These are phyloP conservation scores for Lerema accius DNA, from an alignment of 1,140 invertebrate species.

Conservation along the genomic window DNA sequence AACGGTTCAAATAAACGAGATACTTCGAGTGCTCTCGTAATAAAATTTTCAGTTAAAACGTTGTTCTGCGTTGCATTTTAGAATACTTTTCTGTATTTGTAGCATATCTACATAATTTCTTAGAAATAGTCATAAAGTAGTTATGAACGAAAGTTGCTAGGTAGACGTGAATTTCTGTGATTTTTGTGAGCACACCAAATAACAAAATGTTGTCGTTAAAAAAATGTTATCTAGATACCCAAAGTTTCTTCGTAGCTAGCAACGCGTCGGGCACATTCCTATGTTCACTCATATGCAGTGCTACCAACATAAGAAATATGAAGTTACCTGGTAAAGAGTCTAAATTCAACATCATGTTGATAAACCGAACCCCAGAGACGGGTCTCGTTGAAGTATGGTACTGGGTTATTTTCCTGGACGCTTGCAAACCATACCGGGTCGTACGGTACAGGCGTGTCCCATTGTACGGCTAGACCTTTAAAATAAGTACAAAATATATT, in stretches of 20 bases:
- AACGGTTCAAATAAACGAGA: conserved; percentile 4
- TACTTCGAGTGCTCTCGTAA: neutral
- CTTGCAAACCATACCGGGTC: conserved; percentile 81
- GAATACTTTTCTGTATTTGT: neutral
- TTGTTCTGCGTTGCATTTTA: neutral
- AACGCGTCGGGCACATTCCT: too few relatives aligned
- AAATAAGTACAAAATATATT: conserved; percentile 10
- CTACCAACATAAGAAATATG: too few relatives aligned
- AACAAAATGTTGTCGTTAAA: too few relatives aligned
- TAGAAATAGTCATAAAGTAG: neutral
- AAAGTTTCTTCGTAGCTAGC: too few relatives aligned
- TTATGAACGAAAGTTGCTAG: too few relatives aligned
- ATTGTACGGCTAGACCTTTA: conserved; percentile 54
- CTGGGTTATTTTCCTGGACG: conserved; percentile 60
- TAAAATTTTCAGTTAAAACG: neutral
- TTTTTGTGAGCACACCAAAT: too few relatives aligned
- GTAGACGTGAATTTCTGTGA: too few relatives aligned
- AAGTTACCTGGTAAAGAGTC: conserved; percentile 80
- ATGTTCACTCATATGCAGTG: too few relatives aligned
- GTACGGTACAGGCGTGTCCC: conserved; percentile 72
- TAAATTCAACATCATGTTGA: conserved; percentile 72
- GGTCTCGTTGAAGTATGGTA: conserved; percentile 59
- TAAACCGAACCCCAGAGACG: conserved; percentile 68
- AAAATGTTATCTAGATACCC: too few relatives aligned
- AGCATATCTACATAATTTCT: neutral